phyloP scores from a whole-genome alignment of 2,888 invertebrate genomes.

The Incurvaria masculella region DNA sequence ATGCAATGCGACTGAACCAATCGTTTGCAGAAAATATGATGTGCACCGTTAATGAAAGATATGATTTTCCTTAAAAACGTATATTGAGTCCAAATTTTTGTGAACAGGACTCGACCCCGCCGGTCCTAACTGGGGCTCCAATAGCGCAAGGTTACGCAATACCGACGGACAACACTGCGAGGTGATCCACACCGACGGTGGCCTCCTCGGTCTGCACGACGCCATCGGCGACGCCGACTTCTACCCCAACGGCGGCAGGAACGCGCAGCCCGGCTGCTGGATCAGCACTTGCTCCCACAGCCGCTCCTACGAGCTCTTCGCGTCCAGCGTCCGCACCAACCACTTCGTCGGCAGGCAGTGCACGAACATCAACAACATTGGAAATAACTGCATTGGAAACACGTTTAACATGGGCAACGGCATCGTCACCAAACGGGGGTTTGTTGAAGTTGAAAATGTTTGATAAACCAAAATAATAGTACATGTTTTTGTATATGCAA shows the following conservation, averaged over 20 bases:
- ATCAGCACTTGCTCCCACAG: conserved; percentile 33
- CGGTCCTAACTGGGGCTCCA: conserved; percentile 32
- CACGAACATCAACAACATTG: conserved; percentile 24
- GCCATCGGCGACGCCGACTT: conserved; percentile 32
- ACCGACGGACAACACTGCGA: conserved; percentile 33
- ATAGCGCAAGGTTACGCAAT: conserved; percentile 25
- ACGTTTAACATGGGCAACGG: conserved; percentile 29
- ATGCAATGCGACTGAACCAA: no score
- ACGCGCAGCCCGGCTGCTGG: conserved; percentile 36
- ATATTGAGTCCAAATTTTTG: no score
- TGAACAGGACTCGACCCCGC: conserved; percentile 37
- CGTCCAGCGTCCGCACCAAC: conserved; percentile 28
- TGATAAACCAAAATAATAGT: not conserved
- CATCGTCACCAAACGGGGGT: conserved; percentile 27
- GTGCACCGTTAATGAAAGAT: no score
- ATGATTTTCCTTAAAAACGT: conserved; percentile 1
- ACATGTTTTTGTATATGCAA: not conserved
- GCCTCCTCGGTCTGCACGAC: conserved; percentile 31
- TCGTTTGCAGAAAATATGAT: no score
- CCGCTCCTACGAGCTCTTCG: conserved; percentile 29
- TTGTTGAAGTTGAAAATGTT: conserved; percentile 10
- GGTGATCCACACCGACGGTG: conserved; percentile 38
- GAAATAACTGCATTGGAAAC: conserved; percentile 24
- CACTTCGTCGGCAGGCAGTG: conserved; percentile 30
- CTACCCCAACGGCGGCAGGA: conserved; percentile 40